Percentiles rank a stretch among this genome's conserved stretches.
Evolutionary conservation across 2,888 invertebrate species (phyloP).

Genomic region (Bombylius major): DNA sequence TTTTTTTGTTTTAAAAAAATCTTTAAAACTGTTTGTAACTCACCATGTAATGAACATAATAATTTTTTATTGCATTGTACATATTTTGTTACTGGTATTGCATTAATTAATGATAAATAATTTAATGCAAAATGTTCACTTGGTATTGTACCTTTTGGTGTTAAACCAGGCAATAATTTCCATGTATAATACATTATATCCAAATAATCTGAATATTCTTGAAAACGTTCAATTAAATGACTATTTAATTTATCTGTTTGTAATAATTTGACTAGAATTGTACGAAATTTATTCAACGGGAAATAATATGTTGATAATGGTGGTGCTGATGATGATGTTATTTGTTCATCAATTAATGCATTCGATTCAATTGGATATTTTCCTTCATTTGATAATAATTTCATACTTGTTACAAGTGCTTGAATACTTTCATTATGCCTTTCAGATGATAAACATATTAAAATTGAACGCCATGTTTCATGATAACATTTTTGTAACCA

Average conservation of each 20-base stretch:
- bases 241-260: slow-evolving; percentile 48
- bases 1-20: too few relatives aligned
- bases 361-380: slow-evolving; percentile 43
- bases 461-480: slow-evolving; percentile 45
- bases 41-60: slow-evolving; percentile 38
- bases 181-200: slow-evolving; percentile 66
- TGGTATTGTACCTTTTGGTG: slow-evolving; percentile 40
- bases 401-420: slow-evolving; percentile 60
- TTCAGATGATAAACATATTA: slow-evolving; percentile 44
- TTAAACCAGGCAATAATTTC: slow-evolving; percentile 44
- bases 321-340: slow-evolving; percentile 15
- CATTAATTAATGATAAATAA: slow-evolving; percentile 49
- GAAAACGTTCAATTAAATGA: slow-evolving; percentile 52
- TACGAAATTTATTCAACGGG: slow-evolving; percentile 53
- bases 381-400: slow-evolving; percentile 59
- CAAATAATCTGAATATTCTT: slow-evolving; percentile 59
- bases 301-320: slow-evolving; percentile 44
- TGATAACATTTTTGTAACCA: slow-evolving; percentile 63
- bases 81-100: slow-evolving; percentile 35
- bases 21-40: background rate
- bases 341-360: background rate
- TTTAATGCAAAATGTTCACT: slow-evolving; percentile 47
- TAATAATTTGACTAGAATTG: slow-evolving; percentile 50
- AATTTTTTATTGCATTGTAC: slow-evolving; percentile 24
- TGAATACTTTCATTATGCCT: slow-evolving; percentile 42